A percentile compares a stretch with the other conserved stretches of the same genome.
Evolutionary conservation across 2,797 vertebrate species (phyloP).

Genomic region (Chaetodon trifasciatus): DNA sequence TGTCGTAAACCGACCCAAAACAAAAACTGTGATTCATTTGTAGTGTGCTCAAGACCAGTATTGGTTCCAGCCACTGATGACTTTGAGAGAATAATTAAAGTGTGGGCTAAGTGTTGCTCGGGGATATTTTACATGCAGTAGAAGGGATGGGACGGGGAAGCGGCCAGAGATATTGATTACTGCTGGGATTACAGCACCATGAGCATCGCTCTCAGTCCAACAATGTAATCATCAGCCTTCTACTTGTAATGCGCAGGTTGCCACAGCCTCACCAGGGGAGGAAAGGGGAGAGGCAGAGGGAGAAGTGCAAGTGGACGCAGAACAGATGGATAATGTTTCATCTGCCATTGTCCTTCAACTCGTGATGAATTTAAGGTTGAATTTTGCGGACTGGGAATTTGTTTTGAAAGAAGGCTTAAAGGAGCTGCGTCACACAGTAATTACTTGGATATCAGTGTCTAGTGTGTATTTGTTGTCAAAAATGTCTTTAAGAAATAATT

Average conservation of each 20-base stretch:
- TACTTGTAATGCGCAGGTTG: constrained; percentile 83
- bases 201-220: constrained; percentile 84
- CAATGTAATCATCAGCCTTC: constrained; percentile 85
- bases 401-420: constrained; percentile 61
- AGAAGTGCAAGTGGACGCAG: constrained; percentile 60
- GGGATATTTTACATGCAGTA: constrained; percentile 86
- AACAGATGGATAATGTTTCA: constrained; percentile 85
- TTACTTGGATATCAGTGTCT: constrained; percentile 39
- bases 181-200: constrained; percentile 84
- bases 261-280: constrained; percentile 69
- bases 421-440: constrained; percentile 39
- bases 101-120: constrained; percentile 77
- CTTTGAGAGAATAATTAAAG: constrained; percentile 86
- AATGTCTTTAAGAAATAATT: constrained; percentile 46
- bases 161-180: constrained; percentile 86
- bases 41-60: constrained; percentile 53
- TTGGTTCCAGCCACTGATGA: constrained; percentile 79
- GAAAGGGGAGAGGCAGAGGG: constrained; percentile 47
- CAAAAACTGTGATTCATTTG: constrained; percentile 70
- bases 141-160: constrained; percentile 70
- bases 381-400: constrained; percentile 61
- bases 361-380: constrained; percentile 72
- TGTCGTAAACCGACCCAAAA: constrained; percentile 53
- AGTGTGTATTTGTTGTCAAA: constrained; percentile 42
- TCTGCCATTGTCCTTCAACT: constrained; percentile 79